Percentiles rank a stretch among this genome's conserved stretches.
Evolutionary conservation across 2,113 vertebrate species (phyloP).

Genomic region (Glaucidium brasilianum): DNA sequence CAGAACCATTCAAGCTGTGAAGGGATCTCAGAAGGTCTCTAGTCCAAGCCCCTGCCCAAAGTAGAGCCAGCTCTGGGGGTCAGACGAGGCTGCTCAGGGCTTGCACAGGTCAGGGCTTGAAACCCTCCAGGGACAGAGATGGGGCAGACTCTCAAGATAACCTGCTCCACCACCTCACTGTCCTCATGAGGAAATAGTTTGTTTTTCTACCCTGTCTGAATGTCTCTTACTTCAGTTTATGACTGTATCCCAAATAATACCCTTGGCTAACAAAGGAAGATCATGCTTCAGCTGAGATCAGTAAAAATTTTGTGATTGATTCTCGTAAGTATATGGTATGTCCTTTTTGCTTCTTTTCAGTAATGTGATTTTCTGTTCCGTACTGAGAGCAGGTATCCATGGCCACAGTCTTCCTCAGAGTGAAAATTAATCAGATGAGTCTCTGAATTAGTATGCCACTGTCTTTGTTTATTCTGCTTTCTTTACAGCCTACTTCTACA

Average conservation of each 20-base stretch:
- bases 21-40: background rate
- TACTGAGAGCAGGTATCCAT: background rate
- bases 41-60: background rate
- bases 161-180: background rate
- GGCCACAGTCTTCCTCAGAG: background rate
- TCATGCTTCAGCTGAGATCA: background rate
- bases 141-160: accelerated
- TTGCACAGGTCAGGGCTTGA: background rate
- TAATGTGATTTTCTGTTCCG: background rate
- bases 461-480: background rate
- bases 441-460: background rate
- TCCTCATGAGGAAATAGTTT: background rate
- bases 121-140: background rate
- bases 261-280: background rate
- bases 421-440: background rate
- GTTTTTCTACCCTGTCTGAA: background rate
- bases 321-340: accelerated
- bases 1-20: background rate
- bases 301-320: background rate
- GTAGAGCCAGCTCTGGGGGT: background rate
- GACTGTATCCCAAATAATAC: background rate
- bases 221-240: background rate
- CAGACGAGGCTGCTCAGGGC: background rate
- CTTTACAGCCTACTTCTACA: background rate
- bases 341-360: background rate